These are phyloP conservation scores for Lepidotrigona ventralis DNA, from an alignment of 1,140 invertebrate genomes.

Conservation along the genomic window DNA sequence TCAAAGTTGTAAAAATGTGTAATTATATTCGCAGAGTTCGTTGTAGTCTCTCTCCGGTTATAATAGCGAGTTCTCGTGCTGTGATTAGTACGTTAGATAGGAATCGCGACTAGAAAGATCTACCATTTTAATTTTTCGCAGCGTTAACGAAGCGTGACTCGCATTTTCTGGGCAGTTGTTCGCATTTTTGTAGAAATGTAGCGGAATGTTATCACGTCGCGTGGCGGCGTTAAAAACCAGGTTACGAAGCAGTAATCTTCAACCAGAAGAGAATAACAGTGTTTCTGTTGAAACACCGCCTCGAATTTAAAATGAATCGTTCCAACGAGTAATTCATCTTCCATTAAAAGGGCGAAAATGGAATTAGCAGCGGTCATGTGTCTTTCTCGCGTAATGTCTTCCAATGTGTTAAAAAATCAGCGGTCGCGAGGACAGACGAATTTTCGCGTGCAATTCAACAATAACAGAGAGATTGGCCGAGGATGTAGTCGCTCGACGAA, in stretches of 20 bases:
- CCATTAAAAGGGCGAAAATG: not conserved
- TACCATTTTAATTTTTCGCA: not conserved
- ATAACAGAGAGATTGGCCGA: not conserved
- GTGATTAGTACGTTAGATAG: not conserved
- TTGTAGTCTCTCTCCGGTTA: no score
- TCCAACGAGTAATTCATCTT: not conserved
- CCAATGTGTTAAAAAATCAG: not conserved
- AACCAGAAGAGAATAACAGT: not conserved
- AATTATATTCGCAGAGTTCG: not conserved
- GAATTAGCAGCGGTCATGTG: not conserved
- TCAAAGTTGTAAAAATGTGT: not conserved
- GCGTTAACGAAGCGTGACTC: not conserved
- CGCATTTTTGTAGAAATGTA: not conserved
- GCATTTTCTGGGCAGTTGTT: not conserved
- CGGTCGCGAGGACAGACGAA: not conserved
- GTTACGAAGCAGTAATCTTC: not conserved
- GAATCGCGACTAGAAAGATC: not conserved
- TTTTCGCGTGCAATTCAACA: not conserved
- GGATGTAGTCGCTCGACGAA: not conserved
- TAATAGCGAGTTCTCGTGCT: not conserved
- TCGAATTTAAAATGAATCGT: not conserved
- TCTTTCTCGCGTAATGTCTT: not conserved
- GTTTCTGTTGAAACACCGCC: not conserved
- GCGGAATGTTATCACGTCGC: not conserved
- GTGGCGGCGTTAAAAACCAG: not conserved